These are phyloP conservation scores for Semicossyphus pulcher DNA, from an alignment of 2,113 vertebrate genomes.

Conservation along the genomic window DNA sequence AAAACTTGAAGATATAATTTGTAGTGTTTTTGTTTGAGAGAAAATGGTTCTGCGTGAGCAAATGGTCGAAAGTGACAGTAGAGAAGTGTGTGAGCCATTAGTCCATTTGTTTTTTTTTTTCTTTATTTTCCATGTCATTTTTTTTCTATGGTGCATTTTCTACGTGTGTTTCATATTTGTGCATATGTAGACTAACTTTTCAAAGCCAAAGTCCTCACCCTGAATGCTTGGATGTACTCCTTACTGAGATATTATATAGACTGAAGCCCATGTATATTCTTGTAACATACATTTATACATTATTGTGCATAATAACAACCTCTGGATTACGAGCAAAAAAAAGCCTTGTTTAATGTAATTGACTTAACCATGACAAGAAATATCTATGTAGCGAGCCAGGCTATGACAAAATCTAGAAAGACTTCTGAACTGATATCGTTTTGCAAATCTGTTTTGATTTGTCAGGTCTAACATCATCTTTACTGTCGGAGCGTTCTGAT, in stretches of 20 bases:
- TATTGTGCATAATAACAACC: slow-evolving; percentile 83
- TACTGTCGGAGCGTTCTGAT: slow-evolving; percentile 62
- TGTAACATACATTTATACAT: slow-evolving; percentile 86
- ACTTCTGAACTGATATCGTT: slow-evolving; percentile 61
- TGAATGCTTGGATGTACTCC: slow-evolving; percentile 85
- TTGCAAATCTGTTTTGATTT: slow-evolving; percentile 59
- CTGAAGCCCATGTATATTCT: slow-evolving; percentile 84
- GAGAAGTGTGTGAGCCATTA: slow-evolving; percentile 66
- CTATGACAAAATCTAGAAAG: slow-evolving; percentile 53
- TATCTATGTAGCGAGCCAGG: slow-evolving; percentile 67
- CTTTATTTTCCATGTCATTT: slow-evolving; percentile 36
- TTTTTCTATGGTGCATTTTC: slow-evolving; percentile 68
- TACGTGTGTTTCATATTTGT: slow-evolving; percentile 71
- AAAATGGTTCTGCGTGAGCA: slow-evolving; percentile 57
- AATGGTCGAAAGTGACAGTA: slow-evolving; percentile 51
- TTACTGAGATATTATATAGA: slow-evolving; percentile 77
- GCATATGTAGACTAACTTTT: slow-evolving; percentile 82
- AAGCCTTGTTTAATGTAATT: slow-evolving; percentile 81
- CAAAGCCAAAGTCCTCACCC: slow-evolving; percentile 84
- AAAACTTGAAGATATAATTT: slow-evolving; percentile 72
- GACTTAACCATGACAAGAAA: slow-evolving; percentile 70
- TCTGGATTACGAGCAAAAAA: slow-evolving; percentile 69
- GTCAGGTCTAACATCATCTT: slow-evolving; percentile 69
- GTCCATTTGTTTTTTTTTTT: slow-evolving; percentile 41
- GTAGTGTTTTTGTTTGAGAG: slow-evolving; percentile 15